Evolutionary conservation across 2,113 vertebrate species (phyloP).

Genomic region (Rhadina sibilatrix): DNA sequence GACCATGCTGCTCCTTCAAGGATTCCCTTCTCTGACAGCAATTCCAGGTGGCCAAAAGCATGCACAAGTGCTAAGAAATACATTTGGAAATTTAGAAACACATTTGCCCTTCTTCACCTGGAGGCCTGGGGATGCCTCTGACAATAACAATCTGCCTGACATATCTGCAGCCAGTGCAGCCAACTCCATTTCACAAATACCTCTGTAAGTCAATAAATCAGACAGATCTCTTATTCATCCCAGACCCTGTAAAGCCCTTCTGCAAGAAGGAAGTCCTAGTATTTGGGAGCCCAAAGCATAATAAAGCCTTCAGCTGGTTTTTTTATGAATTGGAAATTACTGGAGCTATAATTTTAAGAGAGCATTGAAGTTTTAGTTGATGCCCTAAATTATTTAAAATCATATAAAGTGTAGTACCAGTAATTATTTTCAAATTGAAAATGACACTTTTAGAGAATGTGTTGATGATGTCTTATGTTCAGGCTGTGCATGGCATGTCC

Average conservation of each 20-base stretch:
- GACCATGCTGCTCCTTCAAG: neutral
- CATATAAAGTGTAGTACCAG: neutral
- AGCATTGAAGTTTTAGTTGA: conserved; percentile 1
- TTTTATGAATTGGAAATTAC: neutral
- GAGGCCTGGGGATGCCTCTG: neutral
- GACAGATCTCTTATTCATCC: neutral
- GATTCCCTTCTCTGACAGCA: neutral
- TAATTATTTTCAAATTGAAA: conserved; percentile 20
- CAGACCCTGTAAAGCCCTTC: neutral
- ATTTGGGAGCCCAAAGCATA: neutral
- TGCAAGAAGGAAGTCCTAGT: neutral
- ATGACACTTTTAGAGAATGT: neutral
- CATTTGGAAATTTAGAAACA: neutral
- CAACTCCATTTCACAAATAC: neutral
- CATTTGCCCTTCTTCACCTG: neutral
- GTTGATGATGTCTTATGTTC: neutral
- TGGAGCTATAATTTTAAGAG: neutral
- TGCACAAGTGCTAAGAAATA: neutral
- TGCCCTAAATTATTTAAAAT: neutral
- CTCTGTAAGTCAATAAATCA: neutral
- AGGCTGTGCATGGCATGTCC: neutral
- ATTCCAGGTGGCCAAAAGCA: neutral
- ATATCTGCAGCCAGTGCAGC: neutral
- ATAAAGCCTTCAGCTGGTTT: neutral
- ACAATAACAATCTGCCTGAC: neutral